Evolutionary conservation across 2,113 vertebrate species (phyloP), one percentile per base, ranked within the genome.

Genomic region (Dissostichus mawsoni): DNA sequence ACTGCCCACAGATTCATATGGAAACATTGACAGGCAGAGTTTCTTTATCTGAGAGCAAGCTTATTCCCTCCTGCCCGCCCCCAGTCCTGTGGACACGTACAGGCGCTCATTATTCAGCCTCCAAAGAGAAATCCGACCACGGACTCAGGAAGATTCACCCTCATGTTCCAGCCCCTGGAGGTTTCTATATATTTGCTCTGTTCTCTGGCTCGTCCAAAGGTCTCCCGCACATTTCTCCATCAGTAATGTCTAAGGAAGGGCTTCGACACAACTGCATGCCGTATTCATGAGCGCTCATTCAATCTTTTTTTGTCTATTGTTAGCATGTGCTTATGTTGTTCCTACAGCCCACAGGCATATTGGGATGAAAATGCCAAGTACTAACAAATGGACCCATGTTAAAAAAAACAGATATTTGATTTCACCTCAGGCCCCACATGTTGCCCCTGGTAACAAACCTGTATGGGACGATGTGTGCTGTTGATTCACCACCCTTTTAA

Each of bases 71-170:
- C 65, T 74, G 61, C 58, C 74, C 14, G 25, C 61, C 74, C 56
- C 25, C 33, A 52, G 67, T 45, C 64, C 29, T 67, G 52, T 77
- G 65, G 76, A 78, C 80, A 62, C 41, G 47, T 78, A 57, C 72
- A 25, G 48, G 20, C 18, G 69, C 70, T 91, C 82, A 88, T 92
- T 90, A 91, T 87, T 90, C 78, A 84, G 67, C 69, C 84, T 91
- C 64, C 76, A 78, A 74, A 85, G 68, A 82, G 77, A 88, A 90
- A 69, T 66, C 67, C 76, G 66, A 65, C 81, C 75, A 61, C 3
- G 12, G 55, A 80, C 72, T 76, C 79, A 0, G 72, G 71, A 76
- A 80, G 83, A 82, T 71, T 72, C 70, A 63, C 50, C 63, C 65
- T 78, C 74, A 61, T 82, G 56, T n/a, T 86, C 44, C 44, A 76